phyloP scores from a whole-genome alignment of 2,113 vertebrate species.

The Nesoenas mayeri region DNA sequence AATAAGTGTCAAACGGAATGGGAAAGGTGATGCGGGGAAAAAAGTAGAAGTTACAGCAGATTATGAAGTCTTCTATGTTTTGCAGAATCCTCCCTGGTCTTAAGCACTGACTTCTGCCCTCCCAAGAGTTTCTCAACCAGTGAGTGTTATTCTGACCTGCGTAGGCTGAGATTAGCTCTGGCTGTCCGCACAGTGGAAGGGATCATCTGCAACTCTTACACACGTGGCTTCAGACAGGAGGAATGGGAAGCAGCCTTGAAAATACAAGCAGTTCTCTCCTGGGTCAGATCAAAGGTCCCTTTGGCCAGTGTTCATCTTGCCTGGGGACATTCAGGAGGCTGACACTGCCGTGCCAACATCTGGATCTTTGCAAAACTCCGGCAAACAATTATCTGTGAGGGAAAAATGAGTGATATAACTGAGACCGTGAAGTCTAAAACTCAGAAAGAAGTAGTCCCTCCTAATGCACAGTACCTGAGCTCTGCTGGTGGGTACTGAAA shows the following conservation, averaged over 20 bases:
- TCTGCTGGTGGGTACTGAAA: rapidly evolving
- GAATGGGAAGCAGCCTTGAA: background rate
- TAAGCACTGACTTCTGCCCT: background rate
- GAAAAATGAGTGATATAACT: background rate
- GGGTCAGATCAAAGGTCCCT: background rate
- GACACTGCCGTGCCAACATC: background rate
- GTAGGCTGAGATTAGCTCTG: background rate
- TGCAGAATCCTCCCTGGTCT: background rate
- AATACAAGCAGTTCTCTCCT: background rate
- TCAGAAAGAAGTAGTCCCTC: background rate
- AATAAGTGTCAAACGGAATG: background rate
- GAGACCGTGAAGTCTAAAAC: background rate
- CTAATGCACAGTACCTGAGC: background rate
- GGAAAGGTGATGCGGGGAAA: background rate
- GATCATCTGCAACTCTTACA: background rate
- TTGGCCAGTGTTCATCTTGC: background rate
- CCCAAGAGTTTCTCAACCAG: background rate
- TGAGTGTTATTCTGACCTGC: background rate
- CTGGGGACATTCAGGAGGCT: background rate
- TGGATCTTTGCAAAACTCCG: background rate
- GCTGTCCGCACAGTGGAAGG: background rate
- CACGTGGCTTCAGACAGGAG: background rate
- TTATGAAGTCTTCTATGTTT: background rate
- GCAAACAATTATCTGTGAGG: background rate
- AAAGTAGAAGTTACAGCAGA: background rate